Conservation (phyloP, 2,888 invertebrate species). For the Agrilus cyanescens region DNA sequence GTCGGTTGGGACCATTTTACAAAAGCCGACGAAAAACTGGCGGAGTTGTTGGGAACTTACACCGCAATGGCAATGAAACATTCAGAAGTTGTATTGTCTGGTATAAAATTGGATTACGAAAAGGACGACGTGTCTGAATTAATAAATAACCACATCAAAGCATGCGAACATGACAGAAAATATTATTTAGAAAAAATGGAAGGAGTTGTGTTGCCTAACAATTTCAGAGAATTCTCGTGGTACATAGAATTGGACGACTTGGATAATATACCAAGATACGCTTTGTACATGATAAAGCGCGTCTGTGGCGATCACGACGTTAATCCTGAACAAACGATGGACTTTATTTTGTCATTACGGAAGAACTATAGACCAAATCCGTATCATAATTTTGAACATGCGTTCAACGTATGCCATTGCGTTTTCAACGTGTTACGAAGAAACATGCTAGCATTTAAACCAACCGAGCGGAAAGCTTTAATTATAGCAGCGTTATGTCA, state of each 20-base stretch:
- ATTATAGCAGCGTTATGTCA: constrained; percentile 48
- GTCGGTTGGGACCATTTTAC: constrained; percentile 37
- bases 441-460: constrained; percentile 38
- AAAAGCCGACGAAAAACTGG: constrained; percentile 41
- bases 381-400: constrained; percentile 53
- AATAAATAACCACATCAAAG: constrained; percentile 39
- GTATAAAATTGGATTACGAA: background rate
- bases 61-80: constrained; percentile 47
- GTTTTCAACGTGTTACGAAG: constrained; percentile 43
- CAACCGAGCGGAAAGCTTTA: constrained; percentile 41
- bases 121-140: constrained; percentile 25
- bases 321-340: constrained; percentile 31
- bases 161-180: constrained; percentile 42
- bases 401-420: constrained; percentile 49
- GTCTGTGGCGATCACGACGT: constrained; percentile 36
- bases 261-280: constrained; percentile 41
- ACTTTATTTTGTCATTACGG: constrained; percentile 39
- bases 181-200: constrained; percentile 35
- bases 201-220: background rate
- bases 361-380: constrained; percentile 42
- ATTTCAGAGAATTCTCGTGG: constrained; percentile 35
- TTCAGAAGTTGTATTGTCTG: constrained; percentile 30
- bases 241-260: constrained; percentile 41
- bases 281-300: constrained; percentile 41
- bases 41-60: constrained; percentile 45